These are phyloP conservation scores for Stichodactyla mertensii DNA, from an alignment of 64 coral and sea anemone genomes.

Conservation along the genomic window DNA sequence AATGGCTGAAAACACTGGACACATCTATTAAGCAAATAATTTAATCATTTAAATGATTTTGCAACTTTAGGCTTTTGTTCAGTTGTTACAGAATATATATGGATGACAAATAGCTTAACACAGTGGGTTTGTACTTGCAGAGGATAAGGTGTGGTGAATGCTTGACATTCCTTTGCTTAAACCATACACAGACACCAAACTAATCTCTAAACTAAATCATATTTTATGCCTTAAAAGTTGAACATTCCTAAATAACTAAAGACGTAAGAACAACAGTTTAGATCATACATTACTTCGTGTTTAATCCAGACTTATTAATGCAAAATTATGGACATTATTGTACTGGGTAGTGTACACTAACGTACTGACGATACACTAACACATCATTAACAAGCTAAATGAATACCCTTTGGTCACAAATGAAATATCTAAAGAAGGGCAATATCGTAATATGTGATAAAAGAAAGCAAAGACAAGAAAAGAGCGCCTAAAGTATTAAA, in stretches of 20 bases:
- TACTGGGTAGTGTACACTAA: no score
- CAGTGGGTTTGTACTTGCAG: not conserved
- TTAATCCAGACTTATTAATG: no score
- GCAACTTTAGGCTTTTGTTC: no score
- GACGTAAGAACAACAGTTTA: not conserved
- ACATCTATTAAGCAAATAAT: constrained; percentile 43
- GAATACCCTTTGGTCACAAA: not conserved
- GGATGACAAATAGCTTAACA: not conserved
- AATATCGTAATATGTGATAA: not conserved
- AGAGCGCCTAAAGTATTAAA: not conserved
- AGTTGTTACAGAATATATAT: not conserved
- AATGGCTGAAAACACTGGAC: constrained; percentile 75
- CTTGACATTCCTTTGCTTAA: not conserved
- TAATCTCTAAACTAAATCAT: not conserved
- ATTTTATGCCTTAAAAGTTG: not conserved
- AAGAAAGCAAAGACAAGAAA: not conserved
- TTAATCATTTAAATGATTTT: no score
- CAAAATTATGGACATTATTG: no score
- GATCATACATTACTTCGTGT: not conserved
- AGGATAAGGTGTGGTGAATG: constrained; percentile 11
- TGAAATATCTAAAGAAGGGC: not conserved
- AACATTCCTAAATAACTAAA: not conserved
- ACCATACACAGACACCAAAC: not conserved
- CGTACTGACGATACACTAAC: no score
- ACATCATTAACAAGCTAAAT: no score